Evolutionary conservation across 2,888 invertebrate species (phyloP), one percentile per base, ranked within the genome.

Genomic region (Ennomos erosarius): DNA sequence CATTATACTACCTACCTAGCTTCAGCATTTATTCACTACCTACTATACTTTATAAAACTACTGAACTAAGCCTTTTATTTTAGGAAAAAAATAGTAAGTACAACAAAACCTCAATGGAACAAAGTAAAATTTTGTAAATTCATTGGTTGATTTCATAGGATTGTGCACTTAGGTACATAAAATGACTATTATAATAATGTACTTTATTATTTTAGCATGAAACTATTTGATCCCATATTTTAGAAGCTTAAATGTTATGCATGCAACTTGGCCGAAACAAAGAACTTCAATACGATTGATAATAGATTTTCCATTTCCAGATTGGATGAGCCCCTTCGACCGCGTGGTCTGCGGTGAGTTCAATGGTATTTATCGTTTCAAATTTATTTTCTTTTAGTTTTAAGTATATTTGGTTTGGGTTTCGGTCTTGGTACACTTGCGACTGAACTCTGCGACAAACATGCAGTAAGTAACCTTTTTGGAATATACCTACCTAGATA

Each of bases 251-350:
- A 54, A 45, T 69, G 73, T 82, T 80, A 68, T 84, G 88, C 86
- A 89, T 89, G 88, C 63, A 60, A 73, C 69, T 77, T 76, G 83
- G 78, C 85, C 85, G 73, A 79, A 84, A 80, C 80, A 83, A 79
- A 78, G 88, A 87, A 87, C 87, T 87, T 86, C 92, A 88, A 88
- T 91, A 88, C 92, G 87, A 93, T 93, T 93, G 93, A 93, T 92
- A 93, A 92, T 91, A 93, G 93, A 93, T 92, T 92, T 90, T 93
- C 92, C 89, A 92, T 93, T 96, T 95, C 88, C 95, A 97, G 97
- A 97, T 94, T 97, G 97, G 97, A 97, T 97, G 97, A 97, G 96
- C 93, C 97, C 97, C 85, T 97, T 97, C 93, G 97, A 97, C 94
- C 95, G 97, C 93, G 97, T 97, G 93, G 97, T 97, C 93, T 97